These are phyloP conservation scores for Ophioninae sp. DNA, from an alignment of 2,888 invertebrate genomes.

Conservation along the genomic window DNA sequence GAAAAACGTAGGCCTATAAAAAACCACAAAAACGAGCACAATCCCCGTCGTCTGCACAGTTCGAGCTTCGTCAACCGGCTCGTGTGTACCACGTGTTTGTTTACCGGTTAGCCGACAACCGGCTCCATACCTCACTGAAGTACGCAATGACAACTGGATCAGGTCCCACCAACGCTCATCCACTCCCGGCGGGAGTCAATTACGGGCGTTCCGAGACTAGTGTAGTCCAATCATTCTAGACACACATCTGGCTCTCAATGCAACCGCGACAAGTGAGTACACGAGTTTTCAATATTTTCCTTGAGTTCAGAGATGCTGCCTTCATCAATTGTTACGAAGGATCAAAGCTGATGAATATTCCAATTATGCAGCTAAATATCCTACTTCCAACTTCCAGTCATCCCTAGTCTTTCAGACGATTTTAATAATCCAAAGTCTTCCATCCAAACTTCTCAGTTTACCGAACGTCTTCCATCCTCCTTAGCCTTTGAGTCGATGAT, in stretches of 20 bases:
- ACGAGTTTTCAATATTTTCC: not conserved
- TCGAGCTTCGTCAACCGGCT: not conserved
- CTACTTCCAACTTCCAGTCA: not conserved
- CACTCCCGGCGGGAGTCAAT: conserved; percentile 14
- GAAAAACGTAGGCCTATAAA: not conserved
- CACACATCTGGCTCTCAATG: conserved; percentile 66
- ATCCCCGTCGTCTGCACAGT: conserved; percentile 1
- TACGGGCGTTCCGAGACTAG: conserved; percentile 26
- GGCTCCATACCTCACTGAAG: not conserved
- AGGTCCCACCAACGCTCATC: not conserved
- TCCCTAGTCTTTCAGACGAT: too few species aligned
- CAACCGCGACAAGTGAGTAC: conserved; percentile 73
- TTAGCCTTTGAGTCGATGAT: too few species aligned
- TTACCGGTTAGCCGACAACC: not conserved
- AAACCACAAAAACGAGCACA: conserved; percentile 14
- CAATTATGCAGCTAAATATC: not conserved
- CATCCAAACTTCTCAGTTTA: not conserved
- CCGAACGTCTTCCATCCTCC: not conserved
- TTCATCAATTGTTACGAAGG: not conserved
- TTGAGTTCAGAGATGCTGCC: not conserved
- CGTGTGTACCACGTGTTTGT: not conserved
- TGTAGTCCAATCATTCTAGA: conserved; percentile 45
- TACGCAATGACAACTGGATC: conserved; percentile 11
- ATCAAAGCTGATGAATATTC: not conserved
- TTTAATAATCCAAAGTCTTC: not conserved